Conservation (phyloP, 2,113 vertebrate genomes). For the Corythaeola cristata region DNA sequence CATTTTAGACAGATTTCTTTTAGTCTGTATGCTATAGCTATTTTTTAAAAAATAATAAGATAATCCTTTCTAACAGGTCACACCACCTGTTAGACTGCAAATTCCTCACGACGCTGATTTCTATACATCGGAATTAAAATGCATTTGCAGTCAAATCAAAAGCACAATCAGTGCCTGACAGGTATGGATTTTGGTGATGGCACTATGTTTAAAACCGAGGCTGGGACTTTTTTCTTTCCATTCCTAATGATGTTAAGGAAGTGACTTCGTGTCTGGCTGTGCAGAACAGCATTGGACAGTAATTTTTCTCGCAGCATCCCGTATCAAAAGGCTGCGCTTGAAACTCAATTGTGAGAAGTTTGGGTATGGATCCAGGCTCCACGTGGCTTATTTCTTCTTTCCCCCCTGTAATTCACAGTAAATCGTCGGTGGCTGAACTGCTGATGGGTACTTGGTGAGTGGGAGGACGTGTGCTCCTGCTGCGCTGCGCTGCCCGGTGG, state of each 20-base stretch:
- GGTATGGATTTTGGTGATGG: background rate
- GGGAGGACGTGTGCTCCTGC: background rate
- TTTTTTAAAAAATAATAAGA: background rate
- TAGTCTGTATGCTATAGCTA: background rate
- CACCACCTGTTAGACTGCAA: background rate
- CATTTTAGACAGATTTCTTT: background rate
- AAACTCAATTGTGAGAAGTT: background rate
- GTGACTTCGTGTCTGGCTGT: background rate
- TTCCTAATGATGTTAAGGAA: background rate
- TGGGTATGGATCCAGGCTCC: background rate
- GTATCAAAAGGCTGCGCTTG: background rate
- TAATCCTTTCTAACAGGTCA: background rate
- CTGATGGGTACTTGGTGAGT: background rate
- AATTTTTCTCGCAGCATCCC: background rate
- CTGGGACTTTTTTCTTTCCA: background rate
- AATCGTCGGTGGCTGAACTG: accelerated
- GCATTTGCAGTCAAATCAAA: background rate
- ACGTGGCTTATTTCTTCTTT: background rate
- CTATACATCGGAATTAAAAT: background rate
- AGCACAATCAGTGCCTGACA: background rate
- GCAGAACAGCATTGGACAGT: background rate
- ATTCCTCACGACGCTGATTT: background rate
- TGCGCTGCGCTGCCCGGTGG: background rate
- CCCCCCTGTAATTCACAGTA: background rate
- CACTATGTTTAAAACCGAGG: background rate